phyloP scores from a whole-genome alignment of 2,797 vertebrate species.

The Molossus alvarezi region DNA sequence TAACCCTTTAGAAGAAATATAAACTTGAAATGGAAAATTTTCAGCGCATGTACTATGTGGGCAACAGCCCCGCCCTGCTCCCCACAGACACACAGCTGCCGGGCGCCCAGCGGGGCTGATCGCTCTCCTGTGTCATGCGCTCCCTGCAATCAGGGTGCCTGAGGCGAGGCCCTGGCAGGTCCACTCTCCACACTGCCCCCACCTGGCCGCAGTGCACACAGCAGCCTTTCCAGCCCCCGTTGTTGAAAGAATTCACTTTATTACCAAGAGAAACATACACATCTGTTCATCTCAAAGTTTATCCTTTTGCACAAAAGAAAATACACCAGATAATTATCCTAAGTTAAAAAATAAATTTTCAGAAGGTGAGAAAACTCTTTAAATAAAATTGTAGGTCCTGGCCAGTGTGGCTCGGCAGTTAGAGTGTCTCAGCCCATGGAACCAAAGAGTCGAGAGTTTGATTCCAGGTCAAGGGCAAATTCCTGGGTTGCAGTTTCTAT shows the following conservation, averaged over 20 bases:
- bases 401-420: too few relatives aligned
- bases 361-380: slow-evolving; percentile 18
- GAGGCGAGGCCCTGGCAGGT: not conserved
- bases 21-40: slow-evolving; percentile 16
- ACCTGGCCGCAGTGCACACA: not conserved
- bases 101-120: not conserved
- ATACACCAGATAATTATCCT: not conserved
- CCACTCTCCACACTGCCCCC: not conserved
- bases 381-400: not conserved
- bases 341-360: not conserved
- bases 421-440: too few relatives aligned
- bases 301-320: slow-evolving; percentile 15
- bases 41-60: not conserved
- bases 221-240: not conserved
- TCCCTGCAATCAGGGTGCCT: not conserved
- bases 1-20: not conserved
- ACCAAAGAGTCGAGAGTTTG: too few relatives aligned
- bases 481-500: too few relatives aligned
- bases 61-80: too few relatives aligned
- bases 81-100: fast-evolving
- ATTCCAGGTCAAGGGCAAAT: too few relatives aligned
- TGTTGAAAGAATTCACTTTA: slow-evolving; percentile 35
- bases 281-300: not conserved
- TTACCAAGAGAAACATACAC: not conserved
- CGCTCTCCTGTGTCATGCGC: not conserved